Evolutionary conservation across 37 sponge, comb jelly and placozoan genomes (phyloP).

Genomic region (Mnemiopsis leidyi): DNA sequence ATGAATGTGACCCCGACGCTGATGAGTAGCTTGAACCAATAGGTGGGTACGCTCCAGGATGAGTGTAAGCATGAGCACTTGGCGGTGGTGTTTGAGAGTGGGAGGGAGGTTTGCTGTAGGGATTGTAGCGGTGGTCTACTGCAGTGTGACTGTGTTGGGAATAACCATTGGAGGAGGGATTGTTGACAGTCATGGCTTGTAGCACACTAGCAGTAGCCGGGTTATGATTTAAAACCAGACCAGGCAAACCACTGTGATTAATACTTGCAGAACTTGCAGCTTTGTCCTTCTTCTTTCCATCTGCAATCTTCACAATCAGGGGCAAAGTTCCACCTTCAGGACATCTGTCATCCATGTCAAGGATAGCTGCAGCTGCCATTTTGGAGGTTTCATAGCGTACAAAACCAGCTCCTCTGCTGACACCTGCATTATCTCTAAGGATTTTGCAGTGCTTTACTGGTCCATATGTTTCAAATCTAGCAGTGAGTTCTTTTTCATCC

Average conservation of each 20-base stretch:
- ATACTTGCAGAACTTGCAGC: not conserved
- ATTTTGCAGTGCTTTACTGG: slow-evolving; percentile 82
- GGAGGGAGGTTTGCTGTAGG: slow-evolving; percentile 11
- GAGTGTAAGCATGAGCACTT: not conserved
- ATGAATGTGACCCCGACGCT: not conserved
- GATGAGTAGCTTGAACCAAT: not conserved
- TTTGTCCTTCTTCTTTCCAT: slow-evolving; percentile 14
- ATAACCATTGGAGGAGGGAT: not conserved
- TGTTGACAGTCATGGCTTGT: not conserved
- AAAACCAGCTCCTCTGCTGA: slow-evolving; percentile 84
- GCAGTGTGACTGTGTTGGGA: not conserved
- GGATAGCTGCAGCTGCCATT: slow-evolving; percentile 79
- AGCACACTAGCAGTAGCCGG: not conserved
- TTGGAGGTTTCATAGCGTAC: slow-evolving; percentile 82
- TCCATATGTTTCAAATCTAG: slow-evolving; percentile 76
- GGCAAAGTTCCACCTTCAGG: slow-evolving; percentile 72
- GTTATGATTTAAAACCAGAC: not conserved
- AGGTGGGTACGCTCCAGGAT: slow-evolving; percentile 39
- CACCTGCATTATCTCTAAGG: slow-evolving; percentile 73
- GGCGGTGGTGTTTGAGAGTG: not conserved
- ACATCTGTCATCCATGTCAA: slow-evolving; percentile 72
- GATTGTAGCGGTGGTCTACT: not conserved
- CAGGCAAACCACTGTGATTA: slow-evolving; percentile 40
- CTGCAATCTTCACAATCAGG: slow-evolving; percentile 73
- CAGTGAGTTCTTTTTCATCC: slow-evolving; percentile 73